A percentile compares a stretch with the other conserved stretches of the same genome.
These are phyloP conservation scores for Cylas formicarius DNA, from an alignment of 1,140 invertebrate species.

Conservation along the genomic window DNA sequence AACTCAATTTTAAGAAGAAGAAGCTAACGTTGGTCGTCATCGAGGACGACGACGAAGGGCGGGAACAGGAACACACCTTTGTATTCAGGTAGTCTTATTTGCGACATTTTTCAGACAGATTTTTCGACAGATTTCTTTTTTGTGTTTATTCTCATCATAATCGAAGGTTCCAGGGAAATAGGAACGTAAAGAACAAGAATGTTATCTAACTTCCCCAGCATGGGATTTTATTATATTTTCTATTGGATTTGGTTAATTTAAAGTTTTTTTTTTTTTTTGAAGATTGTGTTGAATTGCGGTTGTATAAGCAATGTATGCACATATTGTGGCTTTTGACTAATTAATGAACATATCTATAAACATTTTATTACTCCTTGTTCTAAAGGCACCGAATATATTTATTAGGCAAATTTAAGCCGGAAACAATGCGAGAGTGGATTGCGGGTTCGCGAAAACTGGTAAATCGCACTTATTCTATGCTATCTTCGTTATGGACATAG, in stretches of 20 bases:
- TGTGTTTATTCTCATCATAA: background rate
- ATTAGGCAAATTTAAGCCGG: too few species aligned
- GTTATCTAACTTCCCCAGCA: background rate
- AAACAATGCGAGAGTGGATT: too few species aligned
- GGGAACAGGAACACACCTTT: conserved; percentile 90
- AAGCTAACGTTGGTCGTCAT: conserved; percentile 91
- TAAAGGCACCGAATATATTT: too few species aligned
- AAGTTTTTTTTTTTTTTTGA: conserved; percentile 7
- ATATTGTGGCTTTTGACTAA: too few species aligned
- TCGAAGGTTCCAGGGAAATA: background rate
- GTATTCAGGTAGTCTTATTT: conserved; percentile 59
- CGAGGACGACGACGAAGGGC: conserved; percentile 91
- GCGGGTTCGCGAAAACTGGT: too few species aligned
- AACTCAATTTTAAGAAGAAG: conserved; percentile 93
- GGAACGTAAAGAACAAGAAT: too few species aligned
- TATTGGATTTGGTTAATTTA: background rate
- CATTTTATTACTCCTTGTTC: too few species aligned
- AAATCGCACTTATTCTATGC: too few species aligned
- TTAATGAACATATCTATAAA: too few species aligned
- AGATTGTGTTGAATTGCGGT: too few species aligned
- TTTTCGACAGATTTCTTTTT: background rate
- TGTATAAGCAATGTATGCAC: too few species aligned
- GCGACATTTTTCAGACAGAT: background rate
- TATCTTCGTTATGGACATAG: too few species aligned
- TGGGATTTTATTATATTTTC: background rate